Base-by-base conservation (phyloP, 1,140 invertebrate species). In the Phortica variegata region DNA sequence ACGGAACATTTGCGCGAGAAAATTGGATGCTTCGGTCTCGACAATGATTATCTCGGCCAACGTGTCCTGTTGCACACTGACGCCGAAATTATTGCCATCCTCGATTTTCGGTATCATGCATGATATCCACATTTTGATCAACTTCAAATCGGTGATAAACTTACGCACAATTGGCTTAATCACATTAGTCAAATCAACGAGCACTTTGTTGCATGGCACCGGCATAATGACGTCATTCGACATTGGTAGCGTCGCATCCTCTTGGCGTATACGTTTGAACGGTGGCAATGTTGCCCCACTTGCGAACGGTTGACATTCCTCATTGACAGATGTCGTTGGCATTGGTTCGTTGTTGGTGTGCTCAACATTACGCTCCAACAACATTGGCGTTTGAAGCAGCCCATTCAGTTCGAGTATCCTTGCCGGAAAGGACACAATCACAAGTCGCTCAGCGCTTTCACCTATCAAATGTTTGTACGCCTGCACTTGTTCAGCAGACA, bases 101-200 rank as follows among this genome's bases (percentile, higher is more conserved):
- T 99, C 96, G 66, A 98, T 98, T 82, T 97, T 97, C 2, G 96
- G 96, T 77, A 98, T 98, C 83, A 97, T 87, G 68, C 96, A 96
- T 12, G 92, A 93, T 68, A 99, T 93, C 96, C 96, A 99, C 94
- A 98, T 98, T 84, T 98, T 98, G 44, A 0, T 1, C 70, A 91
- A 82, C 81, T 97, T 95, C 39, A 93, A 88, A 79, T 97, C 91
- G 76, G 97, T 93, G 47, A 97, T 87, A 29, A 97, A 82, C 73
- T 95, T 90, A 60, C 91, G 84, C 61, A 97, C 95, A 54, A 92
- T 86, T 8, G 95, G 95, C 68, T 97, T 97, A 2, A 97, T 89
- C 72, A 89, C 83, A 71, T 89, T 85, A 54, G 96, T 90, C 63
- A 97, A 81, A 52, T 91, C 87, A 63, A 86, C 86, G 16, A 98